These are phyloP conservation scores for Todiramphus chloris DNA, from an alignment of 2,113 vertebrate species.

Conservation along the genomic window DNA sequence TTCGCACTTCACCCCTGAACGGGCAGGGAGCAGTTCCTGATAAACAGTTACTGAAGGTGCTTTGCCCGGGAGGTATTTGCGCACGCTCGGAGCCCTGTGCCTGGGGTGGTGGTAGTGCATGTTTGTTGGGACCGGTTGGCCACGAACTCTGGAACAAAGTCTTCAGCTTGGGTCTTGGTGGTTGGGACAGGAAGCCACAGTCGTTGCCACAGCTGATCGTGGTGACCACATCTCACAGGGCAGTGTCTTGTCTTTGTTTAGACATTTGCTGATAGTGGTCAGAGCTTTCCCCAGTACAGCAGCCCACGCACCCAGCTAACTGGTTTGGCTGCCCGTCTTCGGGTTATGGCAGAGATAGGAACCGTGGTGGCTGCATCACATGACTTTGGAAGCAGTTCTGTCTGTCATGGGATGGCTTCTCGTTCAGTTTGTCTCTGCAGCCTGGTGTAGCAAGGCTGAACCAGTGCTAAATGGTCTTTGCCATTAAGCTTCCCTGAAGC, in stretches of 20 bases:
- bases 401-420: neutral
- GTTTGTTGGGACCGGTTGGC: neutral
- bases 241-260: constrained; percentile 2
- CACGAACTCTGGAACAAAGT: neutral
- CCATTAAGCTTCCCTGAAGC: neutral
- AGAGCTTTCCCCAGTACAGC: neutral
- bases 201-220: neutral
- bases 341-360: neutral
- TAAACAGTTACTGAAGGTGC: neutral
- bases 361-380: neutral
- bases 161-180: neutral
- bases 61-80: neutral
- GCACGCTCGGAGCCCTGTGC: rapidly evolving
- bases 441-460: neutral
- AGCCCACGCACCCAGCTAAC: neutral
- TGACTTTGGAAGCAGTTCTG: neutral
- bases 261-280: neutral
- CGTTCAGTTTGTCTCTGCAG: neutral
- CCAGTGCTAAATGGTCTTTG: neutral
- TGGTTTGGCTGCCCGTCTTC: neutral
- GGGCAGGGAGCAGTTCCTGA: neutral
- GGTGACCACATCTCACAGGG: neutral
- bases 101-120: neutral
- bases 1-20: neutral
- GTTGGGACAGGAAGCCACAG: constrained; percentile 4